Base-by-base conservation (phyloP, 2,888 invertebrate species). In the Drosophila subsilvestris region DNA sequence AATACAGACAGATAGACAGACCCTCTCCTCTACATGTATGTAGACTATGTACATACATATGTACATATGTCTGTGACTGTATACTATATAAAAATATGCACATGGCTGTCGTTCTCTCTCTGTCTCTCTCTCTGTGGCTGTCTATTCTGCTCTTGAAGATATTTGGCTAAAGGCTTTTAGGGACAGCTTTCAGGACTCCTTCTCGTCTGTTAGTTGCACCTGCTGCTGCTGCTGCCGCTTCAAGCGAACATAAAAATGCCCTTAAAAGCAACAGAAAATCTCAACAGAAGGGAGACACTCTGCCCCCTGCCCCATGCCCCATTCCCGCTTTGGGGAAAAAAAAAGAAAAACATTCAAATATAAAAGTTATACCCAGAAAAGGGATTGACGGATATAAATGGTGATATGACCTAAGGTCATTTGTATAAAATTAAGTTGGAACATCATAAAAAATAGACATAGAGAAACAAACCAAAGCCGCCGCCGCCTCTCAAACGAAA, bases 381-480 rank as follows among this genome's bases (percentile, higher is more conserved):
- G 88, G 83, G 83, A 84, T 84, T 84, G 83, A 86, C 88, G 85
- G 89, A 86, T 86, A 88, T 86, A 86, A 86, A 86, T 88, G 89
- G 86, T 85, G 87, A 87, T 87, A 87, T 86, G 85, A 87, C 85
- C 85, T 86, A 61, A 75, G 89, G 85, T 86, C 85, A 86, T 86
- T 86, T 87, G 85, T 88, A 86, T 86, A 86, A 88, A 86, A 86
- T 86, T 86, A 86, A 86, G 85, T 88, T 86, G 85, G 7, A 81
- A 85, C 89, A 81, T 78, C 88, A 88, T 84, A 84, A 86, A 86
- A 84, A 61, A 60, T 51, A 63, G 22, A 43, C 27, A 27, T 3
- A 44, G n/a, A 22, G 12, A 42, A 22, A 20, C 20, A 18, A 37
- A 44, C 47, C 25, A 47, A 10, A 22, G 22, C 37, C n/a, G 43